Conservation (phyloP, 2,888 invertebrate genomes). For the Calameuta filiformis region DNA sequence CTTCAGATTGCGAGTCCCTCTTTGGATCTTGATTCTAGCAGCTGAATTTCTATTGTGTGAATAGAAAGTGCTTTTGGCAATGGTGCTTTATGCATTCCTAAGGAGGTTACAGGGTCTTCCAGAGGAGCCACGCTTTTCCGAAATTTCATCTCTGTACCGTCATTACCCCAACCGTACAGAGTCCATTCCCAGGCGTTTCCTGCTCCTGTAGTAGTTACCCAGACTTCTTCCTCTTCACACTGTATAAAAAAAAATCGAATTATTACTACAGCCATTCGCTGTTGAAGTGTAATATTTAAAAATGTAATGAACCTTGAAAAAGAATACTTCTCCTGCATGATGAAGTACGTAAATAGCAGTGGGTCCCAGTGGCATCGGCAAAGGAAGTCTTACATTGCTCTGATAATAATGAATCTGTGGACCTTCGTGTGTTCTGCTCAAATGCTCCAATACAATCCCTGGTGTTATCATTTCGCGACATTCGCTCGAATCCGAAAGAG, state of each 20-base stretch:
- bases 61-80: constrained; percentile 45
- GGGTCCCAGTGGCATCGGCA: constrained; percentile 50
- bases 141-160: constrained; percentile 44
- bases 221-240: constrained; percentile 43
- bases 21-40: constrained; percentile 30
- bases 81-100: constrained; percentile 38
- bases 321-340: constrained; percentile 48
- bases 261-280: neutral
- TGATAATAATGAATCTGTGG: constrained; percentile 54
- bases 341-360: constrained; percentile 52
- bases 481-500: constrained; percentile 35
- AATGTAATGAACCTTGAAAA: constrained; percentile 46
- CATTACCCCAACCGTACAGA: constrained; percentile 39
- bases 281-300: neutral
- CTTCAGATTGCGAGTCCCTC: constrained; percentile 34
- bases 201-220: constrained; percentile 38
- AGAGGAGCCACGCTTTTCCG: constrained; percentile 46
- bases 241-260: constrained; percentile 7
- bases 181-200: constrained; percentile 50
- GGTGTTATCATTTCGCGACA: constrained; percentile 46
- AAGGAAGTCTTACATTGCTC: constrained; percentile 41
- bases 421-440: constrained; percentile 44
- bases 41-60: constrained; percentile 35
- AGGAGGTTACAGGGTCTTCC: constrained; percentile 36
- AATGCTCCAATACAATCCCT: constrained; percentile 48